Base-by-base conservation (phyloP, 1,140 invertebrate species). In the Conus betulinus region DNA sequence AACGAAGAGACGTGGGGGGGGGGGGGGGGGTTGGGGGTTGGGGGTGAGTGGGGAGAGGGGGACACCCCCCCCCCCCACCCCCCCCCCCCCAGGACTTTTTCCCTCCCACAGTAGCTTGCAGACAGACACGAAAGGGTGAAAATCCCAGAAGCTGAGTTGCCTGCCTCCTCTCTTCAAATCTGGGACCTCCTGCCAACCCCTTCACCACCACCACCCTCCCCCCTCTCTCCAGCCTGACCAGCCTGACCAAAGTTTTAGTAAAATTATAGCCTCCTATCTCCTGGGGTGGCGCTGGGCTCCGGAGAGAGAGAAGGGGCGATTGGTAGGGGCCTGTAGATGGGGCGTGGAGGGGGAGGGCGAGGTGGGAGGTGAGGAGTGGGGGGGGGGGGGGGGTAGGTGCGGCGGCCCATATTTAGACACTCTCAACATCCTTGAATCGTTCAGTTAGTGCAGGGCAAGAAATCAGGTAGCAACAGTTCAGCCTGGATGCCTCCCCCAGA, bases 391-490 rank as follows among this genome's bases (percentile, higher is more conserved):
- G 20, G 87, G 63, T 7, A 55, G 87, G 57, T 67, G 87, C 81
- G 3, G 78, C 55, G n/a, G 76, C 57, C 87, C 87, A 88, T 88
- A 88, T 88, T 88, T 83, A 88, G 81, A 23, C 87, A 60, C 57
- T 17, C 10, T 57, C 17, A 57, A 20, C 71, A 27, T 3, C 67
- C 23, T 71, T 71, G 67, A 71, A 71, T 71, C 25, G 85, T 78
- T 78, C 71, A 78, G 71, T 78, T 27, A 87, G 85, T 79, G 74
- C 85, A 39, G 51, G 71, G 25, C 71, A 39, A 87, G 85, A 78
- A 57, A 87, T 74, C 53, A n/a, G 85, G 85, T 25, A 87, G 79
- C 39, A 51, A 51, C 76, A 39, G 76, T 78, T 78, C 39, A 7
- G 76, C 25, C 11, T 78, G 76, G 39, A 78, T 78, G 67, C 67